These are phyloP conservation scores for Chromobotia macracanthus DNA, from an alignment of 2,797 vertebrate genomes.

Conservation along the genomic window DNA sequence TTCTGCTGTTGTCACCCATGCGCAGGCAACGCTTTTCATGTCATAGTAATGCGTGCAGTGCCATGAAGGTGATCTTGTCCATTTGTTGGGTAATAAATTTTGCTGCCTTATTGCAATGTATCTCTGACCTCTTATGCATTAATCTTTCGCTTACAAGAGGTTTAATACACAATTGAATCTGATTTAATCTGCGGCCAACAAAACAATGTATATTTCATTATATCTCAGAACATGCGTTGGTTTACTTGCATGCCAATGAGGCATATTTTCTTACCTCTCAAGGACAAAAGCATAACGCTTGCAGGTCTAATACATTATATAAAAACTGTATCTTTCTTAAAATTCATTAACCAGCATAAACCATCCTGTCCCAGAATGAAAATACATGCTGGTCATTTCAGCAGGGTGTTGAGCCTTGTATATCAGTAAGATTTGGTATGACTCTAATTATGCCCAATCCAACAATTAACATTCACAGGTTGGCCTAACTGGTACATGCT, in stretches of 20 bases:
- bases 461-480: slow-evolving; percentile 2
- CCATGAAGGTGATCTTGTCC: slow-evolving; percentile 74
- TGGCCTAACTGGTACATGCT: not conserved
- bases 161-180: slow-evolving; percentile 28
- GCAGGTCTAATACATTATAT: too few relatives aligned
- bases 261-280: not conserved
- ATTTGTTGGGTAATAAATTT: slow-evolving; percentile 64
- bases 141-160: slow-evolving; percentile 20
- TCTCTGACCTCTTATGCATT: slow-evolving; percentile 44
- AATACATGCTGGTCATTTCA: not conserved
- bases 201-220: slow-evolving; percentile 4
- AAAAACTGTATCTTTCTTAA: too few relatives aligned
- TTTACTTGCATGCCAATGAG: not conserved
- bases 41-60: slow-evolving; percentile 70
- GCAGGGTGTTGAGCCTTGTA: not conserved
- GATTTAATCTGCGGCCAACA: slow-evolving; percentile 30
- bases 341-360: not conserved
- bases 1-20: slow-evolving; percentile 53
- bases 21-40: slow-evolving; percentile 62
- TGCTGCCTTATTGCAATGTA: slow-evolving; percentile 62
- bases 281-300: slow-evolving; percentile 17
- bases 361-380: not conserved
- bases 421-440: not conserved
- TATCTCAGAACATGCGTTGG: not conserved
- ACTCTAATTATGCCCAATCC: slow-evolving; percentile 11